Evolutionary conservation across 2,113 vertebrate genomes (phyloP).

Genomic region (Perccottus glenii): DNA sequence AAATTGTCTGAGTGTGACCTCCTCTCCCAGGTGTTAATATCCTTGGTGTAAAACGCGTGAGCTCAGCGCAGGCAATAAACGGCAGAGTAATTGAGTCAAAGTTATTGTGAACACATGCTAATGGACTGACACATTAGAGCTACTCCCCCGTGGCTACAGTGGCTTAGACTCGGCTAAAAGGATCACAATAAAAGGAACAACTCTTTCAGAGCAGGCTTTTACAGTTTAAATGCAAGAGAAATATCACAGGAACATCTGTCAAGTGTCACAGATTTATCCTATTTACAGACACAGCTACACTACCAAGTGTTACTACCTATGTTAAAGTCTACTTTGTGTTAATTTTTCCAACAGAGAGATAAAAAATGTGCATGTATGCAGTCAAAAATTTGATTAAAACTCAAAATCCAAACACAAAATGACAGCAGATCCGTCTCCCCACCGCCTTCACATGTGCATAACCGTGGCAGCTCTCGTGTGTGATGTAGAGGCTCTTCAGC

Average conservation of each 20-base stretch:
- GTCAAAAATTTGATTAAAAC: no score
- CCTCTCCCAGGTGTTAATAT: conserved; percentile 8
- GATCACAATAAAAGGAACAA: conserved; percentile 27
- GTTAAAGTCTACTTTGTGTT: no score
- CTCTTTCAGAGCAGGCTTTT: conserved; percentile 13
- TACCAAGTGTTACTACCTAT: no score
- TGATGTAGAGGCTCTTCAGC: conserved; percentile 11
- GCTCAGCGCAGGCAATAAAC: conserved; percentile 30
- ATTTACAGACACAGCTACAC: no score
- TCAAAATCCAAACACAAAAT: conserved; percentile 1
- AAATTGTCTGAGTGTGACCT: not conserved
- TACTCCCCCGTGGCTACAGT: conserved; percentile 18
- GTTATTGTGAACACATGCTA: conserved; percentile 51
- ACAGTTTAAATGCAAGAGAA: conserved; percentile 4
- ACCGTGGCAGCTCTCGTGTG: conserved; percentile 2
- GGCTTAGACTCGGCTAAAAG: conserved; percentile 29
- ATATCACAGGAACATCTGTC: conserved; percentile 9
- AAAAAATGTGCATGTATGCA: no score
- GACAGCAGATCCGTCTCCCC: no score
- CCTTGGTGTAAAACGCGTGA: conserved; percentile 8
- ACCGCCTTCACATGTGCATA: conserved; percentile 17
- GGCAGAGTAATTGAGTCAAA: conserved; percentile 46
- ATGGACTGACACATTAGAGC: conserved; percentile 47
- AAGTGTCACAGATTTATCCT: conserved; percentile 4
- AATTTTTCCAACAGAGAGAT: no score